Base-by-base conservation (phyloP, 2,888 invertebrate genomes). In the Leptinotarsa haldemani region DNA sequence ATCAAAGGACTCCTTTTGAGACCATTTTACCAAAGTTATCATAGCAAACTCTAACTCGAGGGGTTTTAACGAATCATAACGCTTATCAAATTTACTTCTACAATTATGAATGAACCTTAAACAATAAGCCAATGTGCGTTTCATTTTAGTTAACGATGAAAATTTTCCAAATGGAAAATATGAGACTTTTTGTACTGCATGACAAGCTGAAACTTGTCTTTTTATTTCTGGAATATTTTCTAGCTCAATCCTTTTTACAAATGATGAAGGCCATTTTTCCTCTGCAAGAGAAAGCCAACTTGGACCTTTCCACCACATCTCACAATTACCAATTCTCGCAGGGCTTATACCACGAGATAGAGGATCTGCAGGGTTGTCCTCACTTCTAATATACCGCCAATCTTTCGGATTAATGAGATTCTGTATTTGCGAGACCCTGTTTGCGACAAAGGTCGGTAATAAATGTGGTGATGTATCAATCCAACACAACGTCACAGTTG, bases 361-460 rank as follows among this genome's bases (percentile, higher is more conserved):
- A 22, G 69, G 25, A 69, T 77, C 77, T 20, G 77, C 75, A 18
- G 74, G 71, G 47, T 77, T 77, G 25, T 74, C 58, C 18, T 61
- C 70, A 13, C 74, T 71, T 48, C 22, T 30, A 13, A 68, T 61
- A 66, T 78, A 61, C 18, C 48, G 47, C 75, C 77, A 75, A 15
- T 74, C 52, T 9, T 25, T 52, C 18, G 65, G 30, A 47, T 64
- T 52, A 56, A 22, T 65, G 18, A 69, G 30, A 22, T 25, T 46
- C 40, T 77, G 75, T 25, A 77, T 74, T 52, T 72, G 61, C n/a
- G 74, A 68, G 1, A 77, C 66, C 18, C 77, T 61, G 63, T 77
- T 77, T 20, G 68, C 75, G 16, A 74, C 70, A 72, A 77, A 77
- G 4, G 69, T 76, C 25, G 71, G 71, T 25, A 56, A 63, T 22